A percentile compares a stretch with the other conserved stretches of the same genome.
Evolutionary conservation across 2,888 invertebrate species (phyloP).

Genomic region (Pinctada fucata): DNA sequence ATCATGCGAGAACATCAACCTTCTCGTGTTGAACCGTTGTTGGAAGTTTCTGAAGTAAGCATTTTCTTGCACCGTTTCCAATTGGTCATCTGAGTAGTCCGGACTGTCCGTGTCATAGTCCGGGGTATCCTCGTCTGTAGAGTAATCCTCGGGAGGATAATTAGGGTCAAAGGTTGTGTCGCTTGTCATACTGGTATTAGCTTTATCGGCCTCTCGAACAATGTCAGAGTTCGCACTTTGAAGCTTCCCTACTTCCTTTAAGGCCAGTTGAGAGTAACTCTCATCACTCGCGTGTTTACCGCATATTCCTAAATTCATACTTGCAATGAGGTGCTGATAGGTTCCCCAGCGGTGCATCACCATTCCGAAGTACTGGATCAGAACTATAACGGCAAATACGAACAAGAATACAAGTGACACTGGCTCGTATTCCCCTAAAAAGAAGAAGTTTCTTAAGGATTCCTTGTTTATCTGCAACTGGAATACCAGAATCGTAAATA

Average conservation of each 20-base stretch:
- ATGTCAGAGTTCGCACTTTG: background rate
- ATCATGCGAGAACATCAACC: background rate
- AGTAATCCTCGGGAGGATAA: constrained; percentile 6
- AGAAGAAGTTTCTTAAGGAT: constrained; percentile 82
- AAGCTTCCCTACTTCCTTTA: constrained; percentile 8
- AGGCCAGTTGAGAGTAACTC: background rate
- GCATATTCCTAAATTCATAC: constrained; percentile 80
- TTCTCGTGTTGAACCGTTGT: background rate
- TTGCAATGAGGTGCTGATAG: constrained; percentile 95
- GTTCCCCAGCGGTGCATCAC: constrained; percentile 99
- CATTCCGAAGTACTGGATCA: constrained; percentile 98
- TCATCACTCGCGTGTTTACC: background rate
- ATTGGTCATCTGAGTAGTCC: background rate
- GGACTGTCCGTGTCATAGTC: background rate
- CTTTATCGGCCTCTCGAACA: background rate
- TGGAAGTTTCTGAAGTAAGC: constrained; percentile 1
- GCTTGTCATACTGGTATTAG: background rate
- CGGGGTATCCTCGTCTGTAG: background rate
- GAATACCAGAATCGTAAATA: constrained; percentile 98
- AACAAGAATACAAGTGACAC: constrained; percentile 94
- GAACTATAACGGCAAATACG: constrained; percentile 95
- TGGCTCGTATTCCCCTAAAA: constrained; percentile 67
- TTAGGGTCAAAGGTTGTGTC: background rate
- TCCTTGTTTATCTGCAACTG: constrained; percentile 88
- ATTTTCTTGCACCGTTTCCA: background rate